Evolutionary conservation across 2,888 invertebrate genomes (phyloP).

Genomic region (Oligia fasciuncula): DNA sequence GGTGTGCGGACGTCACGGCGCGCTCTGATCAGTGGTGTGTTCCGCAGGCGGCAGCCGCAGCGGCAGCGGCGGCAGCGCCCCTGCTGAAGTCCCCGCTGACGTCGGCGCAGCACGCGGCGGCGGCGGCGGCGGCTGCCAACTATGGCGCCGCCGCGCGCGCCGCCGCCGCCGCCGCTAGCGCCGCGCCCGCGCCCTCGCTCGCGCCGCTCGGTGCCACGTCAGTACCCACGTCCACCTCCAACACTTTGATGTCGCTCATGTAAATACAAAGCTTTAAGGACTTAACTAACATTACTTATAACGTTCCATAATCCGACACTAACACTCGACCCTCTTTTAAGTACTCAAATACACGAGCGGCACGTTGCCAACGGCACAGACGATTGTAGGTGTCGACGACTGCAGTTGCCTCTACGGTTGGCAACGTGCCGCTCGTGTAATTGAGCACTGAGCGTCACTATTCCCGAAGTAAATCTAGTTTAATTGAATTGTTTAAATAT

Average conservation of each 20-base stretch:
- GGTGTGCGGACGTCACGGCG: background rate
- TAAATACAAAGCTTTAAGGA: slow-evolving; percentile 49
- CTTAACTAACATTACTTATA: slow-evolving; percentile 46
- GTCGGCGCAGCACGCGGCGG: slow-evolving; percentile 96
- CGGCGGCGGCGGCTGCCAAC: slow-evolving; percentile 96
- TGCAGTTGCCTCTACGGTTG: background rate
- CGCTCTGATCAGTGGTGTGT: slow-evolving; percentile 55
- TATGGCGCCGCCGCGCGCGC: slow-evolving; percentile 96
- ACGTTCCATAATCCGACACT: slow-evolving; percentile 13
- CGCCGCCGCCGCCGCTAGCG: slow-evolving; percentile 95
- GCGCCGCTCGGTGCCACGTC: slow-evolving; percentile 83
- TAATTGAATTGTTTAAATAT: background rate
- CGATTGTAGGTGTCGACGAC: background rate
- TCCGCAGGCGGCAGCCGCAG: slow-evolving; percentile 90
- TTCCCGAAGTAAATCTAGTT: slow-evolving; percentile 1
- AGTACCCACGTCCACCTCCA: slow-evolving; percentile 65
- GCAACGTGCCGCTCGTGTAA: background rate
- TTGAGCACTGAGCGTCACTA: background rate
- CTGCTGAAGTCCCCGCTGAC: slow-evolving; percentile 95
- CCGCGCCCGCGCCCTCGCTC: slow-evolving; percentile 91
- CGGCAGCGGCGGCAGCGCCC: slow-evolving; percentile 94
- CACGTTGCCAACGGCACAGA: background rate
- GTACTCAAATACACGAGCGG: background rate
- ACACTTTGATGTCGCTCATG: slow-evolving; percentile 57
- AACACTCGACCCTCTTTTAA: slow-evolving; percentile 16